A percentile compares a stretch with the other conserved stretches of the same genome.
Evolutionary conservation across 2,888 invertebrate species (phyloP).

Genomic region (Mylabris sibirica): DNA sequence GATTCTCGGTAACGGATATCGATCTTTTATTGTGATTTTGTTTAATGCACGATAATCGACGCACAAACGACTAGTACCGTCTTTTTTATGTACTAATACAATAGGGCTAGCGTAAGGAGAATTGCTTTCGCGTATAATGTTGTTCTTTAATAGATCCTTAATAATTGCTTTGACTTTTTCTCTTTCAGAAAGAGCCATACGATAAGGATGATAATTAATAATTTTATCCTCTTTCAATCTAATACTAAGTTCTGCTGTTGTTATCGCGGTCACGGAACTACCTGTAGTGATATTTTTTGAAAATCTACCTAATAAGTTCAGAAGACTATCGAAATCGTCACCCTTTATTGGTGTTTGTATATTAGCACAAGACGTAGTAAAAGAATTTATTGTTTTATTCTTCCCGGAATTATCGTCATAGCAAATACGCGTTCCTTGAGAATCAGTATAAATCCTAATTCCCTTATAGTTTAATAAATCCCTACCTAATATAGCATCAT

Average conservation of each 20-base stretch:
- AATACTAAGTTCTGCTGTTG: constrained; percentile 17
- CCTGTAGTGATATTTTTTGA: neutral
- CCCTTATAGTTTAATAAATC: constrained; percentile 20
- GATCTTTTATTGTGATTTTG: constrained; percentile 46
- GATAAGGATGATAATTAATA: constrained; percentile 44
- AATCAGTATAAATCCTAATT: neutral
- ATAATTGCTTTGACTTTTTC: constrained; percentile 37
- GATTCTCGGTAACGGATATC: constrained; percentile 50
- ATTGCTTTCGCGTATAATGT: constrained; percentile 40
- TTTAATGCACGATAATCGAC: constrained; percentile 51
- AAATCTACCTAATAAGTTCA: neutral
- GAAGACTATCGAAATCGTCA: neutral
- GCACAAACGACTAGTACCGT: constrained; percentile 41
- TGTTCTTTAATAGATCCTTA: constrained; percentile 32
- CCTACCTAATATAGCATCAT: constrained; percentile 19
- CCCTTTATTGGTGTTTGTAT: neutral
- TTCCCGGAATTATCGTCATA: neutral
- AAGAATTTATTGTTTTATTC: neutral
- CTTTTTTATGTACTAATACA: constrained; percentile 35
- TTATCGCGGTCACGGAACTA: neutral
- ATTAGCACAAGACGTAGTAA: neutral
- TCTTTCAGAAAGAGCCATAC: constrained; percentile 41
- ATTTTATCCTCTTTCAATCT: constrained; percentile 44
- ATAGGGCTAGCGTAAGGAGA: constrained; percentile 42
- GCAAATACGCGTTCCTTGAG: neutral